A percentile compares a stretch with the other conserved stretches of the same genome.
These are phyloP conservation scores for Plestiodon gilberti DNA, from an alignment of 2,113 vertebrate species.

Conservation along the genomic window DNA sequence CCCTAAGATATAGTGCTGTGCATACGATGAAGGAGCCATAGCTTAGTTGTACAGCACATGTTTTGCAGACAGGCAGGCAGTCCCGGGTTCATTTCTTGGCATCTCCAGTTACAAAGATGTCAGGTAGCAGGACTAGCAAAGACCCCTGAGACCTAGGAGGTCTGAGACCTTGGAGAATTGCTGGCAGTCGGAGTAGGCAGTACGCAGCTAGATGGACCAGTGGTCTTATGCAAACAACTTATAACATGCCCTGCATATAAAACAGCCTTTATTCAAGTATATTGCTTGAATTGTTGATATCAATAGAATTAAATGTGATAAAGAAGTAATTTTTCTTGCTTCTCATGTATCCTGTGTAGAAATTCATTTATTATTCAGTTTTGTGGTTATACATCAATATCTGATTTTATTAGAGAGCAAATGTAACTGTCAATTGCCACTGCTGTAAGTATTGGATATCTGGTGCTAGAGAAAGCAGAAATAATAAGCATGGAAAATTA, in stretches of 20 bases:
- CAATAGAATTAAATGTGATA: constrained; percentile 7
- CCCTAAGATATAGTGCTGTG: neutral
- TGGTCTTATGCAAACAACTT: neutral
- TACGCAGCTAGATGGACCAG: neutral
- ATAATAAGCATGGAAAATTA: constrained; percentile 58
- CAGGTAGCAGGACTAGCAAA: neutral
- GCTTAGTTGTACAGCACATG: neutral
- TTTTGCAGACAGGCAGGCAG: neutral
- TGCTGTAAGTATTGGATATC: constrained; percentile 48
- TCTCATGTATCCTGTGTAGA: constrained; percentile 49
- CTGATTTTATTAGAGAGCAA: constrained; percentile 56
- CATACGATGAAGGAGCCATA: neutral
- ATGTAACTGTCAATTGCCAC: constrained; percentile 55
- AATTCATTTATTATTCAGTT: constrained; percentile 45
- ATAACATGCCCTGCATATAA: neutral
- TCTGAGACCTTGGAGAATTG: neutral
- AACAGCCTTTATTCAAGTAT: constrained; percentile 2
- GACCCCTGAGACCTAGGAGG: neutral
- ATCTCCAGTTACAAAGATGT: neutral
- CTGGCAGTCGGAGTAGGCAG: neutral
- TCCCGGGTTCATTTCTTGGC: neutral
- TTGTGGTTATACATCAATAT: constrained; percentile 39
- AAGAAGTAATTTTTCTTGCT: constrained; percentile 25
- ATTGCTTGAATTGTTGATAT: neutral
- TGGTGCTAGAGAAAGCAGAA: constrained; percentile 56